Percentiles rank a stretch among this genome's conserved stretches.
Conservation (phyloP, 2,113 vertebrate genomes). For the Percopsis transmontana region DNA sequence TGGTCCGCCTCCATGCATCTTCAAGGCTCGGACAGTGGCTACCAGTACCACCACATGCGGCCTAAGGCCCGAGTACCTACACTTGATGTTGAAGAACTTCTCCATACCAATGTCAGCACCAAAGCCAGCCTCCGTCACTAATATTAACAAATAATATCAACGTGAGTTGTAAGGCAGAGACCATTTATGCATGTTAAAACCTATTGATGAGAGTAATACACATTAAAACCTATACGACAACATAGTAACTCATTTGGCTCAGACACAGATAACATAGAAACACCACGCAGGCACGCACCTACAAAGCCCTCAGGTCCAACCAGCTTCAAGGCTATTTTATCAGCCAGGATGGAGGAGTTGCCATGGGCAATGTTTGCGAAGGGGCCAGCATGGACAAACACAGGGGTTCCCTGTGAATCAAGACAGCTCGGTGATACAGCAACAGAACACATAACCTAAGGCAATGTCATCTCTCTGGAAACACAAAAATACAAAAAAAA, state of each 20-base stretch:
- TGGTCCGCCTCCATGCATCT: conserved; percentile 98
- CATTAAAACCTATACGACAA: neutral
- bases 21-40: conserved; percentile 92
- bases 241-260: neutral
- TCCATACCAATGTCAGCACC: conserved; percentile 99
- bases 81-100: conserved; percentile 99
- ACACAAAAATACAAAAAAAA: neutral
- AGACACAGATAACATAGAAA: neutral
- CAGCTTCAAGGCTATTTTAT: conserved; percentile 95
- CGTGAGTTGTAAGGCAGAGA: neutral
- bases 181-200: neutral
- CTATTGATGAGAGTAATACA: neutral
- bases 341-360: conserved; percentile 96
- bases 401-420: conserved; percentile 87
- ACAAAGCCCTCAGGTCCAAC: conserved; percentile 95
- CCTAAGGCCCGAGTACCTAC: conserved; percentile 89
- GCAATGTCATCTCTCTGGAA: neutral
- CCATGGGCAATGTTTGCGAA: conserved; percentile 99
- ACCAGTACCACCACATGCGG: conserved; percentile 96
- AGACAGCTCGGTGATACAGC: conserved; percentile 9
- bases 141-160: neutral
- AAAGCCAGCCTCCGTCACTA: conserved; percentile 95
- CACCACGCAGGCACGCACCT: conserved; percentile 81
- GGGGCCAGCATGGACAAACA: conserved; percentile 96
- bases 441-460: conserved; percentile 6